Conservation (phyloP, 2,797 vertebrate species). For the Intellagama lesueurii region DNA sequence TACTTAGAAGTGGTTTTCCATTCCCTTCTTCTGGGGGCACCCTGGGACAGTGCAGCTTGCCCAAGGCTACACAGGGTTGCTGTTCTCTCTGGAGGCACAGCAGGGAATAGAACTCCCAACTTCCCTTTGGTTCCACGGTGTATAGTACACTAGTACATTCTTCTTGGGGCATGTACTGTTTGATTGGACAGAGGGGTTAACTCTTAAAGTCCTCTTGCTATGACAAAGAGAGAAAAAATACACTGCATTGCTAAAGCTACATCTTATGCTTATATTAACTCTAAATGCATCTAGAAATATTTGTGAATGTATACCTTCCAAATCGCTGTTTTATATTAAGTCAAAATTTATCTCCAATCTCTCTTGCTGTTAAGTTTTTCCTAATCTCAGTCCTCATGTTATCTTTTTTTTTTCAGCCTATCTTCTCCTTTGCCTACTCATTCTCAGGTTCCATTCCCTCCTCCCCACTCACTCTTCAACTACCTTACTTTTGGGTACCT, state of each 20-base stretch:
- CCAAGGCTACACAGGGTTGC: no score
- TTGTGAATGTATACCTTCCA: not conserved
- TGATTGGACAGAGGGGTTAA: not conserved
- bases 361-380: not conserved
- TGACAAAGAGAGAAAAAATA: not conserved
- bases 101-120: not conserved
- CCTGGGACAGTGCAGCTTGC: no score
- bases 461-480: not conserved
- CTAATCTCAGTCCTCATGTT: not conserved
- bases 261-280: conserved; percentile 15
- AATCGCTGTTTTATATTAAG: not conserved
- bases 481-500: not conserved
- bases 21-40: no score
- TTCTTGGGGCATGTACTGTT: not conserved
- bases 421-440: not conserved
- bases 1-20: no score
- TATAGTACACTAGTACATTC: not conserved
- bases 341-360: not conserved
- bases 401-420: not conserved
- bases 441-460: not conserved
- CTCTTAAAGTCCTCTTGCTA: not conserved
- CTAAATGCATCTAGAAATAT: not conserved
- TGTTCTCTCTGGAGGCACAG: no score
- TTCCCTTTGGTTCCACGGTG: not conserved
- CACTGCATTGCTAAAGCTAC: not conserved